Base-by-base conservation (phyloP, 1,140 invertebrate genomes). In the Danaus plexippus region DNA sequence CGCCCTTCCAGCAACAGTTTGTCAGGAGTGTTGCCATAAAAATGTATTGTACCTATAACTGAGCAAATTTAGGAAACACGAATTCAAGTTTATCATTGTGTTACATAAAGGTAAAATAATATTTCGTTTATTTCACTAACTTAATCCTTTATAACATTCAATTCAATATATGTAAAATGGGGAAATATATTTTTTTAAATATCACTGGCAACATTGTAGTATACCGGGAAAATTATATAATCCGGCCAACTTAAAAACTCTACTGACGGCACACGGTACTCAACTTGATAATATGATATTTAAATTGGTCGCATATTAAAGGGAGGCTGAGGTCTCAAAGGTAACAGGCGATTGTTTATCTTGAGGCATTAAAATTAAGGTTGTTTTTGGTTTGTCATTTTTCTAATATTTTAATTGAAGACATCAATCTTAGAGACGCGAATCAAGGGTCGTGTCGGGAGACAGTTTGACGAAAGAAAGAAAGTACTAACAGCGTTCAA, bases 1-100 rank as follows among this genome's bases (percentile, higher is more conserved):
- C 63, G 48, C 59, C 59, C 57, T 52, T 58, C 51, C 60, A 66
- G 64, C 64, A 66, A 66, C 64, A 66, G 64, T 66, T 66, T 66
- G 64, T 48, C 57, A 43, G 32, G 43, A 58, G 54, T 47, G 60
- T 59, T 66, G 60, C 60, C 52, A 66, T 41, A 45, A 45, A 45
- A 45, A 45, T 45, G 43, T 45, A 45, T 12, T 7, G 1, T 12
- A 11, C 43, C 11, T 45, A 45, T 43, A 12, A 12, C 13, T 42
- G 8, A 12, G 12, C 11, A 13, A 52, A 52, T 45, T 45, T 45
- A 6, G 2, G 4, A 22, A 50, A 49, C 49, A 32, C 13, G 0
- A 43, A 49, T 11, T 10, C 11, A 12, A 47, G 15, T 13, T 11
- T 45, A 7, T 13, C 0, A 1, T 46, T 46, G 12, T 10, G 40